Conservation (phyloP, 2,888 invertebrate genomes). For the Salticus scenicus region DNA sequence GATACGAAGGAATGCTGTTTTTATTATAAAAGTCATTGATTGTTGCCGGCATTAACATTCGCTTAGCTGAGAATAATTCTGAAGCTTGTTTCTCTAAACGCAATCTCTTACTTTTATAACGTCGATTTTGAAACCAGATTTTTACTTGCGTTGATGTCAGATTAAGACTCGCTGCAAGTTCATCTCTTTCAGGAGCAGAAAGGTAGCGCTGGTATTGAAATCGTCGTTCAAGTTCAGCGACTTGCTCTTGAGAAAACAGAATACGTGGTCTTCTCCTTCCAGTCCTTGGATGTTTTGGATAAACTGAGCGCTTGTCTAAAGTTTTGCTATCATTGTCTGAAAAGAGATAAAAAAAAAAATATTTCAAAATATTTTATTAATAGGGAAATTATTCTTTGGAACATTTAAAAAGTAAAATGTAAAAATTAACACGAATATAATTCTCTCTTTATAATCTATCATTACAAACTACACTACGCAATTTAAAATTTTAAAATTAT, state of each 20-base stretch:
- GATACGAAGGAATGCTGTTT: background rate
- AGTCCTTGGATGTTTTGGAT: slow-evolving; percentile 5
- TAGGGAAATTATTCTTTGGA: too few relatives aligned
- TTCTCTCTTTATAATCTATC: too few relatives aligned
- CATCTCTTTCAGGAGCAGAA: slow-evolving; percentile 91
- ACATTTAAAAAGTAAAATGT: too few relatives aligned
- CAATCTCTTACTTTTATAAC: slow-evolving; percentile 85
- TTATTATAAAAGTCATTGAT: background rate
- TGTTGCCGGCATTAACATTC: background rate
- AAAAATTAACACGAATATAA: too few relatives aligned
- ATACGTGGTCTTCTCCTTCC: slow-evolving; percentile 91
- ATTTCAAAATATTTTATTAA: too few relatives aligned
- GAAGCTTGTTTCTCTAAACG: slow-evolving; percentile 34
- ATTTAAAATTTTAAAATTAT: too few relatives aligned
- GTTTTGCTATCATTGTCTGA: too few relatives aligned
- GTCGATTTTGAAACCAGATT: slow-evolving; percentile 94
- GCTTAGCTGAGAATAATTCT: slow-evolving; percentile 6
- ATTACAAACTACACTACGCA: too few relatives aligned
- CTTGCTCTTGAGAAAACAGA: slow-evolving; percentile 86
- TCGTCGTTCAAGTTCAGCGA: slow-evolving; percentile 88
- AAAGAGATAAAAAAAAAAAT: too few relatives aligned
- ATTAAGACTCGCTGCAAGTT: slow-evolving; percentile 86
- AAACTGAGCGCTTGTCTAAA: background rate
- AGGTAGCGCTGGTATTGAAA: slow-evolving; percentile 92
- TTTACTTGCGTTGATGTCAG: slow-evolving; percentile 90